Base-by-base conservation (phyloP, 2,888 invertebrate genomes). In the Pinctada fucata region DNA sequence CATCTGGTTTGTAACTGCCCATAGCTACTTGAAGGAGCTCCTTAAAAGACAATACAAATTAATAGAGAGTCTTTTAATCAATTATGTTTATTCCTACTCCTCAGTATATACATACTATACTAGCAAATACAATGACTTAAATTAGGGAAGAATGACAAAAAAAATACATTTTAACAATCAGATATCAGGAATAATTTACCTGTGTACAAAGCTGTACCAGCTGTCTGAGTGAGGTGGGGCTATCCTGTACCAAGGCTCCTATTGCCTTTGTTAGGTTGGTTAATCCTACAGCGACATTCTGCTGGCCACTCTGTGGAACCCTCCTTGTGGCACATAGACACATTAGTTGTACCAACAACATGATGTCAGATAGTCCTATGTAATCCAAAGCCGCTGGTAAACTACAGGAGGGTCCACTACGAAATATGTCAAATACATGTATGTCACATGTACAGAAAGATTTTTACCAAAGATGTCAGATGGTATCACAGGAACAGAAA, bases 181-280 rank as follows among this genome's bases (percentile, higher is more conserved):
- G 5, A 16, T 49, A 13, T 5, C 58, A 10, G 2, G 13, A 2
- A 13, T 13, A 70, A 52, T 64, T 50, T 64, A 93, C 93, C 91
- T 94, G 94, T 6, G 94, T 94, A 89, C 95, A 95, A 87, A 95
- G 93, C 84, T 94, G 93, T 0, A 94, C 92, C 1, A 95, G 94
- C 76, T 94, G 91, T 85, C 93, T 93, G 6, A 94, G 94, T 1
- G 95, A 94, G 51, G 93, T 93, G 0, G 92, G 89, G 84, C 95
- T 94, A 80, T 94, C 94, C 83, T 94, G 93, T 2, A 94, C 94
- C 64, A 95, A 90, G 5, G 94, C 94, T 1, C 94, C 94, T 51
- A 94, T 91, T 48, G 93, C 93, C 66, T 91, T 87, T 65, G 91
- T 92, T 65, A 93, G 89, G 81, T 93, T 82, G 10, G 83, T 72